Percentiles rank a stretch among this genome's conserved stretches.
phyloP scores from a whole-genome alignment of 1,140 invertebrate species.

The Heliconius hermathena region DNA sequence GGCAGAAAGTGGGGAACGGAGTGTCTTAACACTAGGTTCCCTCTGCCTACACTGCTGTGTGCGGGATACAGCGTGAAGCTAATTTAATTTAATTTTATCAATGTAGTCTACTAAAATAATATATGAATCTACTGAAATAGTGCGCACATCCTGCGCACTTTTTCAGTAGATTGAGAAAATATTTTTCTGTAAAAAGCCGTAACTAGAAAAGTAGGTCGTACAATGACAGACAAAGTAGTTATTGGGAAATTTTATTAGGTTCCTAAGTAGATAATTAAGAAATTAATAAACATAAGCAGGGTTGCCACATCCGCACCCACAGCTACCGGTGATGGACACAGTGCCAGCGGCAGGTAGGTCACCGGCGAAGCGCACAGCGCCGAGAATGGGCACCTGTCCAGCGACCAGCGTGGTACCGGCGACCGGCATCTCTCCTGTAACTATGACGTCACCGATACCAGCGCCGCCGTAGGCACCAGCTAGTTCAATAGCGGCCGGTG shows the following conservation, averaged over 20 bases:
- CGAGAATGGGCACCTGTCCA: conserved; percentile 54
- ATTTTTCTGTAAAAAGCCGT: no score
- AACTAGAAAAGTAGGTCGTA: no score
- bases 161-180: no score
- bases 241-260: neutral
- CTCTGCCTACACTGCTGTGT: no score
- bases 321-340: conserved; percentile 52
- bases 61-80: no score
- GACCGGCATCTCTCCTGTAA: conserved; percentile 52
- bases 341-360: conserved; percentile 50
- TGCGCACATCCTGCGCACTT: no score
- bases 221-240: neutral
- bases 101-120: no score
- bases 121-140: no score
- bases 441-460: conserved; percentile 49
- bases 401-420: conserved; percentile 48
- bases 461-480: conserved; percentile 48
- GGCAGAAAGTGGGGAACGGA: no score
- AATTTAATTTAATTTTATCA: no score
- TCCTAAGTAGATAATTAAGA: neutral
- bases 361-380: conserved; percentile 52
- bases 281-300: conserved; percentile 25
- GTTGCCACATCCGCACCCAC: conserved; percentile 47
- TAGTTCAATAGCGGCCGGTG: neutral
- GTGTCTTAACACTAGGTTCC: no score